These are phyloP conservation scores for Branchipolynoe longqiensis DNA, from an alignment of 2,888 invertebrate genomes.

Conservation along the genomic window DNA sequence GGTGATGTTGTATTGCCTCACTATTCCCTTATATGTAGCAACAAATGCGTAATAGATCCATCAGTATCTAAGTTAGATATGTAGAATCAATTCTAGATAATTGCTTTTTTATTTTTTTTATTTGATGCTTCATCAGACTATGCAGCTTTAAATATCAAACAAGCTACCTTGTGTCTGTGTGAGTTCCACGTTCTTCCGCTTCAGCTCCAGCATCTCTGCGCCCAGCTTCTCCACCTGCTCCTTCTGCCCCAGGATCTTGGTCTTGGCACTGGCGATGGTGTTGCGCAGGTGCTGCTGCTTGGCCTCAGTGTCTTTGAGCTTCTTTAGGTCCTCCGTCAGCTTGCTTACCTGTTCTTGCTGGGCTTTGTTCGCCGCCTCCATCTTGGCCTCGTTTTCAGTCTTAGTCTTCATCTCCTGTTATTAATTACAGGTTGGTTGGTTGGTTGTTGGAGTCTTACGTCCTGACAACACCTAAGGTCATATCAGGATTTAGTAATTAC, in stretches of 20 bases:
- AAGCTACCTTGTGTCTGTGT: too few relatives aligned
- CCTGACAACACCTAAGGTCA: too few relatives aligned
- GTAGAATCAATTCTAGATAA: background rate
- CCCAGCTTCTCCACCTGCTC: slow-evolving; percentile 68
- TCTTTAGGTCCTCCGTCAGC: slow-evolving; percentile 60
- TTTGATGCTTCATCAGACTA: too few relatives aligned
- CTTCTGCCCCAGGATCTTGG: slow-evolving; percentile 74
- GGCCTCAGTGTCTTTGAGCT: slow-evolving; percentile 70
- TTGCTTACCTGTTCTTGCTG: slow-evolving; percentile 55
- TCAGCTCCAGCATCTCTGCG: slow-evolving; percentile 32
- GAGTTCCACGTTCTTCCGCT: slow-evolving; percentile 16
- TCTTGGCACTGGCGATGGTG: slow-evolving; percentile 73
- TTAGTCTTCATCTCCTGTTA: slow-evolving; percentile 35
- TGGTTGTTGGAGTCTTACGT: too few relatives aligned
- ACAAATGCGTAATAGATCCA: too few relatives aligned
- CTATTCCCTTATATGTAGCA: too few relatives aligned
- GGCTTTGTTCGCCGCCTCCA: slow-evolving; percentile 4
- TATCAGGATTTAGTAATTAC: too few relatives aligned
- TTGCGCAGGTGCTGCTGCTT: slow-evolving; percentile 71
- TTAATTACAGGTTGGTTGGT: too few relatives aligned
- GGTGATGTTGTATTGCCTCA: too few relatives aligned
- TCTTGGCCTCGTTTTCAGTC: slow-evolving; percentile 13
- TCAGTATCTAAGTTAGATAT: background rate
- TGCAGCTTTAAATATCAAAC: too few relatives aligned
- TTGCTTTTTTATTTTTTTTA: too few relatives aligned